phyloP scores from a whole-genome alignment of 2,113 vertebrate genomes.

The Epinephelus moara region DNA sequence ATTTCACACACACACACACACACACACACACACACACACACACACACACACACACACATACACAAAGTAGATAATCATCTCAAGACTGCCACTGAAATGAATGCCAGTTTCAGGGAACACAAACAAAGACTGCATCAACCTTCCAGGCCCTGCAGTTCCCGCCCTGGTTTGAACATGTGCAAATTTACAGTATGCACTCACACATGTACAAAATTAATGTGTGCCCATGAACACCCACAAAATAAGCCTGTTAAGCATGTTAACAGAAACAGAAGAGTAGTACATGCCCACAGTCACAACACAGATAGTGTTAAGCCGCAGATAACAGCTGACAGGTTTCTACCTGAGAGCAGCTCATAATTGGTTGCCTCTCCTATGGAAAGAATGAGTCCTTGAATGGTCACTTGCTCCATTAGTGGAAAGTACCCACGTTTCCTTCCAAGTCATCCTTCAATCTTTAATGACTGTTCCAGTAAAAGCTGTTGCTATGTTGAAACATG shows the following conservation, averaged over 20 bases:
- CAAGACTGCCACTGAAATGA: slow-evolving; percentile 51
- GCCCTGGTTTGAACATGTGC: slow-evolving; percentile 7
- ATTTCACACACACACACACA: slow-evolving; percentile 15
- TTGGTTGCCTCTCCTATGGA: slow-evolving; percentile 51
- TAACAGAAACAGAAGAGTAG: slow-evolving; percentile 11
- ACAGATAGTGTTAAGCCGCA: slow-evolving; percentile 23
- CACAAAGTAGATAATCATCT: slow-evolving; percentile 53
- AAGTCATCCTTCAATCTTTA: slow-evolving; percentile 72
- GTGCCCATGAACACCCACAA: not conserved
- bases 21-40: slow-evolving; percentile 1
- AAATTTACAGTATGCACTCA: slow-evolving; percentile 1
- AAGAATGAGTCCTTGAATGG: slow-evolving; percentile 67
- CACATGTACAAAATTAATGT: not conserved
- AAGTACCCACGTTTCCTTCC: slow-evolving; percentile 66
- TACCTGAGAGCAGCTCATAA: slow-evolving; percentile 59
- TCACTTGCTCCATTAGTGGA: slow-evolving; percentile 67
- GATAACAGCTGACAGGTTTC: slow-evolving; percentile 47
- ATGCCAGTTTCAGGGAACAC: slow-evolving; percentile 39
- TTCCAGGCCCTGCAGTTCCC: slow-evolving; percentile 5
- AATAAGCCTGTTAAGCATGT: slow-evolving; percentile 15
- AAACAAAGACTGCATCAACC: slow-evolving; percentile 43
- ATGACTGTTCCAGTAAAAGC: slow-evolving; percentile 72
- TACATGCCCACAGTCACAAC: not conserved
- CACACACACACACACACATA: slow-evolving; percentile 13
- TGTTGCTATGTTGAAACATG: slow-evolving; percentile 63